These are phyloP conservation scores for Ylistrum balloti DNA, from an alignment of 1,140 invertebrate genomes.

Conservation along the genomic window DNA sequence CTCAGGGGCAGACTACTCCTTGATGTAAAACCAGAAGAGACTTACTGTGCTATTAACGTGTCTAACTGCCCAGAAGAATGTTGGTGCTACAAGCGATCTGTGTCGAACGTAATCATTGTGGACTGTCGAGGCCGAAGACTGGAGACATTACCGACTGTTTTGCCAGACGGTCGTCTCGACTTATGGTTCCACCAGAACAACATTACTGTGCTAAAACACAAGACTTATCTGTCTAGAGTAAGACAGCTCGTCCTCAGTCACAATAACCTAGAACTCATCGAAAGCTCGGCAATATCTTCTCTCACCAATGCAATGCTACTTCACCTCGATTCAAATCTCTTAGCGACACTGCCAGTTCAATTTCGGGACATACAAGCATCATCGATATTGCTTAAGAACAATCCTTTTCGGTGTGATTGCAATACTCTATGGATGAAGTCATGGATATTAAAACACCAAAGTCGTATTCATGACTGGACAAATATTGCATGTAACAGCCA, in stretches of 20 bases:
- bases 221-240: constrained; percentile 43
- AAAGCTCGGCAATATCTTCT: constrained; percentile 42
- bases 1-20: constrained; percentile 56
- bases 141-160: constrained; percentile 50
- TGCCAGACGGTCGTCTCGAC: constrained; percentile 63
- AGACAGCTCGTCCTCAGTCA: constrained; percentile 55
- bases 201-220: constrained; percentile 58
- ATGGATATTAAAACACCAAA: constrained; percentile 62
- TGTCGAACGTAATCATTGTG: constrained; percentile 64
- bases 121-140: constrained; percentile 65
- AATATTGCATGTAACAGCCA: constrained; percentile 65
- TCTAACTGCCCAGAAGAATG: constrained; percentile 64
- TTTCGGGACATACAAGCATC: constrained; percentile 46
- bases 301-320: constrained; percentile 57
- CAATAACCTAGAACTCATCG: constrained; percentile 61
- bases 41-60: constrained; percentile 63
- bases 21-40: constrained; percentile 61
- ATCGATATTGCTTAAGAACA: constrained; percentile 59
- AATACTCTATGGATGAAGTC: constrained; percentile 71
- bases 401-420: constrained; percentile 73
- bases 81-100: constrained; percentile 64
- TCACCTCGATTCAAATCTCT: constrained; percentile 65
- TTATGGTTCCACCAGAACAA: constrained; percentile 72
- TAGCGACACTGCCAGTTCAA: constrained; percentile 59
- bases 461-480: constrained; percentile 48